Base-by-base conservation (phyloP, 2,797 vertebrate species). In the Etheostoma perlongum region DNA sequence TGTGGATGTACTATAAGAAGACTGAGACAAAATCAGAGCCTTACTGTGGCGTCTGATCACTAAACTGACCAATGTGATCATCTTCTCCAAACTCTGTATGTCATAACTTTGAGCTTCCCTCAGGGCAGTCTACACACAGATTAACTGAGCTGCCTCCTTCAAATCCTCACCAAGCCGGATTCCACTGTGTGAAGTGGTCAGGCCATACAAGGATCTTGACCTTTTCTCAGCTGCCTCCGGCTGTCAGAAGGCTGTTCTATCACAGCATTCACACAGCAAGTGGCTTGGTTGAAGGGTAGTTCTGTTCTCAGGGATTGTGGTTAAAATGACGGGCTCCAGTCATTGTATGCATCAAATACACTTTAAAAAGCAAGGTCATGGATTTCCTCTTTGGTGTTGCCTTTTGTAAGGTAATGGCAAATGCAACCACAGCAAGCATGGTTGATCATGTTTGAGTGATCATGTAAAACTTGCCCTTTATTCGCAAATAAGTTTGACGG, bases 161-260 rank as follows among this genome's bases (percentile, higher is more conserved):
- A 83, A 78, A 85, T 76, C 83, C 79, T 73, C 67, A 46, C 67
- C 78, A 47, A 79, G 79, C 79, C 84, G 85, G 84, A 86, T 86
- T 85, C 75, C 64, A 12, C 62, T 68, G 85, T 88, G 81, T 86
- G 86, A 88, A 86, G 87, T 79, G 84, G 51, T 79, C 78, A 2
- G 85, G 67, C 78, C 54, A 19, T 40, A 88, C 86, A 78, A 63
- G 74, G 62, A 84, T 89, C 77, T 74, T 89, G 87, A 90, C 90
- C 88, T 90, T 91, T 89, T 66, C 71, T 58, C 13, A 2, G 27
- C 64, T 62, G 68, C 82, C 60, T 84, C 54, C 23, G 36, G 82
- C 81, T 62, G 74, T 81, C 83, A 74, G 46, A 55, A 18, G 23
- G 59, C 76, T 33, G 55, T 48, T 7, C 64, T 51, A 58, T 71